Percentiles rank a stretch among this genome's conserved stretches.
These are phyloP conservation scores for Tortrix viridana DNA, from an alignment of 2,888 invertebrate genomes.

Conservation along the genomic window DNA sequence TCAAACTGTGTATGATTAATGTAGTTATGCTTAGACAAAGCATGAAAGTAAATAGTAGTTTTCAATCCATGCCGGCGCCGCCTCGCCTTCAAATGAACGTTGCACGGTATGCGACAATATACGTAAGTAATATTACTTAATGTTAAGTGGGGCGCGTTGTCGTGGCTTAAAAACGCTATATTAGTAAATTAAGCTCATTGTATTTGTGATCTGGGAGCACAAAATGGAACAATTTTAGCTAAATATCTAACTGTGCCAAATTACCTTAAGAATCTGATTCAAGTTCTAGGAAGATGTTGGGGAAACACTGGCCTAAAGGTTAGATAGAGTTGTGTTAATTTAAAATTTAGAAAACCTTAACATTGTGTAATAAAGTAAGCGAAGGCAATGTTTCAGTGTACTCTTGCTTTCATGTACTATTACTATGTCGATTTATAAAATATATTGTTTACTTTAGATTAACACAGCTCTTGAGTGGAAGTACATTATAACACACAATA, in stretches of 20 bases:
- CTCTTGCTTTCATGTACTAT: too few species aligned
- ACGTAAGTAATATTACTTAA: too few species aligned
- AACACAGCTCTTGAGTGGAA: neutral
- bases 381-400: too few species aligned
- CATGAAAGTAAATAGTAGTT: slow-evolving; percentile 10
- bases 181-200: slow-evolving; percentile 29
- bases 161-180: slow-evolving; percentile 1
- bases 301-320: neutral
- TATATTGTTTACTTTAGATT: slow-evolving; percentile 2
- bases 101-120: too few species aligned
- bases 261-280: slow-evolving; percentile 36
- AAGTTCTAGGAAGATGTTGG: neutral
- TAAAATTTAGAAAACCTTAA: too few species aligned
- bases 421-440: too few species aligned
- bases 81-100: too few species aligned
- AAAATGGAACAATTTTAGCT: slow-evolving; percentile 61
- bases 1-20: slow-evolving; percentile 45
- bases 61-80: too few species aligned
- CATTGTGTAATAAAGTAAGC: too few species aligned
- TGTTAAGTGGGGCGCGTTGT: too few species aligned
- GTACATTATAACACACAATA: slow-evolving; percentile 36
- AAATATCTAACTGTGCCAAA: slow-evolving; percentile 56
- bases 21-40: slow-evolving; percentile 22
- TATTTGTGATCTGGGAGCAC: slow-evolving; percentile 63
- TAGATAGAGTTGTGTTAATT: neutral